These are phyloP conservation scores for Maniola hyperantus DNA, from an alignment of 2,888 invertebrate genomes.

Conservation along the genomic window DNA sequence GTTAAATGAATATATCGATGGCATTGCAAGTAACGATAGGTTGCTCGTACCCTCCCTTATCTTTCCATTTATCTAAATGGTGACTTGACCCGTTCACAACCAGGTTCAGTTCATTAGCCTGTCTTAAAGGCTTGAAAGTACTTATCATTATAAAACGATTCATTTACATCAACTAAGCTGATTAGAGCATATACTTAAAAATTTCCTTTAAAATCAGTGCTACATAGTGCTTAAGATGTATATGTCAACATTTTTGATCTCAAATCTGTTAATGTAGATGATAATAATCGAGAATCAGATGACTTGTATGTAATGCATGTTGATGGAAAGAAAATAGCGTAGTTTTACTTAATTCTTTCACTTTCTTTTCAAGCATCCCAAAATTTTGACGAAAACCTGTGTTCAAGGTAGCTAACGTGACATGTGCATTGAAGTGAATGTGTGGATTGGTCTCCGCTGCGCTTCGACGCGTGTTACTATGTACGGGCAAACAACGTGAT, in stretches of 20 bases:
- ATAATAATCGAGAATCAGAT: neutral
- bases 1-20: slow-evolving; percentile 16
- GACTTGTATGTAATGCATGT: neutral
- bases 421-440: too few species aligned
- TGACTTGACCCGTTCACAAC: slow-evolving; percentile 23
- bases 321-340: neutral
- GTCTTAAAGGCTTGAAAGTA: slow-evolving; percentile 2
- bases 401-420: too few species aligned
- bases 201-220: neutral
- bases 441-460: too few species aligned
- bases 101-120: slow-evolving; percentile 24
- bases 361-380: too few species aligned
- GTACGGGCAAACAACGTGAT: too few species aligned
- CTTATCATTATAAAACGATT: slow-evolving; percentile 11
- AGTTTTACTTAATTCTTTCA: neutral
- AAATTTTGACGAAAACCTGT: too few species aligned
- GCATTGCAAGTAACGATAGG: slow-evolving; percentile 13
- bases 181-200: neutral
- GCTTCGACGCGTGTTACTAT: too few species aligned
- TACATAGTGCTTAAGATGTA: neutral
- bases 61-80: slow-evolving; percentile 27
- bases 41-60: slow-evolving; percentile 10
- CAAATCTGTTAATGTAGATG: neutral
- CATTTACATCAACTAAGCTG: slow-evolving; percentile 8
- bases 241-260: neutral